Conservation (phyloP, 2,888 invertebrate genomes). For the Epinotia nisella region DNA sequence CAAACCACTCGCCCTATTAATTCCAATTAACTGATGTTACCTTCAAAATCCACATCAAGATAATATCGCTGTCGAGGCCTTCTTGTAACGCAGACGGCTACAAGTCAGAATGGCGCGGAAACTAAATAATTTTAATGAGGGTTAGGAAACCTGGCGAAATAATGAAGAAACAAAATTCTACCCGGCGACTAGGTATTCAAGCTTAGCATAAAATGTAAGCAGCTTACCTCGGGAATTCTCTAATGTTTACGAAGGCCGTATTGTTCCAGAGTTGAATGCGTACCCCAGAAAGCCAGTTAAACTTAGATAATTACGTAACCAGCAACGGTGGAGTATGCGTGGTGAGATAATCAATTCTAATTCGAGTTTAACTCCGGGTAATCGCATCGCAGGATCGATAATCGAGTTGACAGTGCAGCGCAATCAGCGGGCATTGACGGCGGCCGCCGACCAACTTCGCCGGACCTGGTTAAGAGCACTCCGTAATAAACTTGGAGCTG, state of each 20-base stretch:
- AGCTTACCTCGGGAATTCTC: conserved; percentile 15
- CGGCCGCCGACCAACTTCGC: conserved; percentile 25
- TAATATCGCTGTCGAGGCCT: background rate
- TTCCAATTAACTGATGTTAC: conserved; percentile 3
- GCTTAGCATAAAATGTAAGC: conserved; percentile 27
- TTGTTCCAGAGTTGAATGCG: conserved; percentile 26
- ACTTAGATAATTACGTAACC: conserved; percentile 38
- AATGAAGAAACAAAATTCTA: conserved; percentile 24
- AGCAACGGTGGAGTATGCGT: conserved; percentile 19
- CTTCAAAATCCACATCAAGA: background rate
- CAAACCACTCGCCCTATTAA: conserved; percentile 36
- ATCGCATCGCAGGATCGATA: conserved; percentile 44
- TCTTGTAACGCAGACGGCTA: background rate
- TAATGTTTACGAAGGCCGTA: conserved; percentile 28
- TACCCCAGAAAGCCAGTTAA: conserved; percentile 30
- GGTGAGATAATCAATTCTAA: conserved; percentile 41
- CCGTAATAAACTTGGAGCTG: conserved; percentile 53
- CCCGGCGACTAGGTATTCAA: conserved; percentile 8
- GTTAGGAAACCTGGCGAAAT: conserved; percentile 16
- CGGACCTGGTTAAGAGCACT: conserved; percentile 13
- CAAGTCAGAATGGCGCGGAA: background rate
- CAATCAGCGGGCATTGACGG: conserved; percentile 62
- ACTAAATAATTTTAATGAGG: conserved; percentile 35
- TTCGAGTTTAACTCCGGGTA: conserved; percentile 40
- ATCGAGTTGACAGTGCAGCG: conserved; percentile 48